These are phyloP conservation scores for Corydoras sp. DNA, from an alignment of 2,113 vertebrate species.

Conservation along the genomic window DNA sequence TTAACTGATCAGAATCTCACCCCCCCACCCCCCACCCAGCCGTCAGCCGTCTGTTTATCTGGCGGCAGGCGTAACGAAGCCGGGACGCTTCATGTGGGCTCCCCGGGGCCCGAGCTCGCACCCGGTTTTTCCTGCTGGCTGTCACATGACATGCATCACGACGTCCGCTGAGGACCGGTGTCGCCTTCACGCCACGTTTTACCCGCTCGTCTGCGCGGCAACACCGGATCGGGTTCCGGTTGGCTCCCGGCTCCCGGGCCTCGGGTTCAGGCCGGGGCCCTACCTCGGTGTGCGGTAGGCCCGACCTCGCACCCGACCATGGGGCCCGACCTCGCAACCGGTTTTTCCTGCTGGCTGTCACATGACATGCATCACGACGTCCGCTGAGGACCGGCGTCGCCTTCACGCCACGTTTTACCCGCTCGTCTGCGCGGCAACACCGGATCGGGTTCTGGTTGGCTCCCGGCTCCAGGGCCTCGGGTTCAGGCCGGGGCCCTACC, in stretches of 20 bases:
- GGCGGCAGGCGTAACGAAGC: slow-evolving; percentile 13
- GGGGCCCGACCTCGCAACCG: background rate
- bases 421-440: background rate
- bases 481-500: slow-evolving; percentile 6
- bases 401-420: slow-evolving; percentile 25
- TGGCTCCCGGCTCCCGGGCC: too few relatives aligned
- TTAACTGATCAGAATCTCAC: slow-evolving; percentile 1
- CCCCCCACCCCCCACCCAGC: too few relatives aligned
- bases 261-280: slow-evolving; percentile 8
- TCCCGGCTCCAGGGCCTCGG: too few relatives aligned
- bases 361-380: too few relatives aligned
- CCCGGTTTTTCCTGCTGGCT: slow-evolving; percentile 45
- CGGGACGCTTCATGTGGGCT: slow-evolving; percentile 20
- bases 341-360: slow-evolving; percentile 44
- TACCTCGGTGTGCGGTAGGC: background rate
- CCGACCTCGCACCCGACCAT: too few relatives aligned
- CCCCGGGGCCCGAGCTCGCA: background rate
- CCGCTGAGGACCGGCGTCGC: slow-evolving; percentile 22
- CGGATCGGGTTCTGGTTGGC: too few relatives aligned
- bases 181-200: slow-evolving; percentile 30
- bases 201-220: background rate
- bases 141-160: background rate
- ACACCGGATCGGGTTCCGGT: too few relatives aligned
- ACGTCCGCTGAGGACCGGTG: slow-evolving; percentile 10
- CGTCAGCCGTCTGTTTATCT: background rate